A percentile compares a stretch with the other conserved stretches of the same genome.
phyloP scores from a whole-genome alignment of 2,113 vertebrate genomes.

The Malurus elegans region DNA sequence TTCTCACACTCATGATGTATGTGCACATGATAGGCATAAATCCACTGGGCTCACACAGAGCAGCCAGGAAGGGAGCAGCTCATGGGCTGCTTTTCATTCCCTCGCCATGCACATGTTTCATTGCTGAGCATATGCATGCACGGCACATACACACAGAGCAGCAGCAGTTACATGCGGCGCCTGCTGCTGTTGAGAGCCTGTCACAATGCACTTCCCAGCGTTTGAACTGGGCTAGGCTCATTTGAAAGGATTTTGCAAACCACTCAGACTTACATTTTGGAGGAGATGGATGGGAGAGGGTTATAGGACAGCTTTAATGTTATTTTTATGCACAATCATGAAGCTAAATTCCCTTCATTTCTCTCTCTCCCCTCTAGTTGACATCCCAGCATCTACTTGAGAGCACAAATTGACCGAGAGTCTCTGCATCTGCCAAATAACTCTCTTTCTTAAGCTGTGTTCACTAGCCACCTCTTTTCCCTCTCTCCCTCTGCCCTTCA shows the following conservation, averaged over 20 bases:
- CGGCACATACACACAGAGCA: background rate
- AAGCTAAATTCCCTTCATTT: background rate
- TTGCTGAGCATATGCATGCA: background rate
- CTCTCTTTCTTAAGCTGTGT: background rate
- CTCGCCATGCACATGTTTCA: background rate
- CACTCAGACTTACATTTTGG: background rate
- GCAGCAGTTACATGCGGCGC: background rate
- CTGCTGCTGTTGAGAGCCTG: background rate
- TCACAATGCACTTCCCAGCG: background rate
- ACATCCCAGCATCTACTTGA: background rate
- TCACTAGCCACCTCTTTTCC: background rate
- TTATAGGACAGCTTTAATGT: background rate
- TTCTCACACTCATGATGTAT: background rate
- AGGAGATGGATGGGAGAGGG: background rate
- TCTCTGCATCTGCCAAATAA: background rate
- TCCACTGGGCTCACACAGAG: background rate
- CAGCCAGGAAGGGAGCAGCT: background rate
- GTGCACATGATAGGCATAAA: background rate
- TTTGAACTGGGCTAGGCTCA: background rate
- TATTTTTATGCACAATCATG: conserved; percentile 19
- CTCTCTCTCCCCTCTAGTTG: background rate
- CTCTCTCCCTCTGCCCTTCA: background rate
- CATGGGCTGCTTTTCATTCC: conserved; percentile 24
- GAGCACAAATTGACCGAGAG: conserved; percentile 5
- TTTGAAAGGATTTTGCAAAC: conserved; percentile 25